Evolutionary conservation across 2,888 invertebrate genomes (phyloP).

Genomic region (Agrenia bidenticulata): DNA sequence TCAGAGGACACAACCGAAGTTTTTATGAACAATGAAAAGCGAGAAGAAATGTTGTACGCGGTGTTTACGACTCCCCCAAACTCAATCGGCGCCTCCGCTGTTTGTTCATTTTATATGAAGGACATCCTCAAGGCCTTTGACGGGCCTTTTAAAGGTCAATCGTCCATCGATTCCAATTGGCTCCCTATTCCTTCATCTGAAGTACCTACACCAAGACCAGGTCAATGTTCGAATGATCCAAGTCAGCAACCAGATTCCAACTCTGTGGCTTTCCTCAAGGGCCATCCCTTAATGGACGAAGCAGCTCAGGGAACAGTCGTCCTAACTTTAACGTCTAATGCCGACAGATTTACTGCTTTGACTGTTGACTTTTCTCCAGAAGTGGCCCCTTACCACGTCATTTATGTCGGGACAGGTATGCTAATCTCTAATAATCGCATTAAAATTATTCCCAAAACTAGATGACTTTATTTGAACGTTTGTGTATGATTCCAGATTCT

Average conservation of each 20-base stretch:
- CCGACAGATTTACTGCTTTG: slow-evolving; percentile 83
- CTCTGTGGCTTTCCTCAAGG: slow-evolving; percentile 87
- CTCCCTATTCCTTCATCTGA: slow-evolving; percentile 72
- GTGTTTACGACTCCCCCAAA: slow-evolving; percentile 92
- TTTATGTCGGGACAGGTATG: slow-evolving; percentile 86
- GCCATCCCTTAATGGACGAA: slow-evolving; percentile 93
- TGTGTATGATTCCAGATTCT: not conserved
- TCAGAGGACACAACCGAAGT: slow-evolving; percentile 51
- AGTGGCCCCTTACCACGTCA: slow-evolving; percentile 87
- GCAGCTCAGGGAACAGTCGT: slow-evolving; percentile 82
- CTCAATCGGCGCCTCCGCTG: slow-evolving; percentile 90
- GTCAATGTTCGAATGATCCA: slow-evolving; percentile 86
- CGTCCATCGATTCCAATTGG: slow-evolving; percentile 87
- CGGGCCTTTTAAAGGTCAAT: slow-evolving; percentile 87
- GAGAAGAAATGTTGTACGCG: slow-evolving; percentile 73
- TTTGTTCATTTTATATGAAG: slow-evolving; percentile 88
- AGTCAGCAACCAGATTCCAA: slow-evolving; percentile 76
- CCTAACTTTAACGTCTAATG: slow-evolving; percentile 79
- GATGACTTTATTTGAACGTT: no score
- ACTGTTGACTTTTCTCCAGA: slow-evolving; percentile 79
- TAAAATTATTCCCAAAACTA: no score
- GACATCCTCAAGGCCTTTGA: slow-evolving; percentile 84
- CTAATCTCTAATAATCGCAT: no score
- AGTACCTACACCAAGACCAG: slow-evolving; percentile 79
- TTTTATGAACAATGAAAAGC: slow-evolving; percentile 41